Base-by-base conservation (phyloP, 2,113 vertebrate genomes). In the Xyliphius kryptos region DNA sequence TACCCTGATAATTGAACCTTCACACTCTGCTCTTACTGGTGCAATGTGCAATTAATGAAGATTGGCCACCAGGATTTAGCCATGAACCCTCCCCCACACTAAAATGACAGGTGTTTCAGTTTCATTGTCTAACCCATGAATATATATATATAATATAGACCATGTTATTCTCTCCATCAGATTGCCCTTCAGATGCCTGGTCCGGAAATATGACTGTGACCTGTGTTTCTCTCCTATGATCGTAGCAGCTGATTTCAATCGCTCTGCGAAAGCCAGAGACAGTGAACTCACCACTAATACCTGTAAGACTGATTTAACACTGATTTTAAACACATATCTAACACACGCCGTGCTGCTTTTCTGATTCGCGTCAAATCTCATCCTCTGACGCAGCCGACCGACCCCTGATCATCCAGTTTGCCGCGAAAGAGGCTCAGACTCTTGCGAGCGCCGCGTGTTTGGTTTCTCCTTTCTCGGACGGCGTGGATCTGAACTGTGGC, bases 211-310 rank as follows among this genome's bases (percentile, higher is more conserved):
- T 73, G 60, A 71, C 67, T 99, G 95, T 13, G 94, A 99, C 69
- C 78, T 99, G 38, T 99, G 96, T 80, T 99, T 97, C 58, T 96
- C 92, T 1, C 96, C 95, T 7, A 99, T 99, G 95, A 97, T 99
- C 41, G 85, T 98, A 64, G 95, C 96, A 6, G 82, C 89, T 51
- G 94, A 97, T 80, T 98, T 97, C 81, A 82, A 97, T 79, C 83
- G 84, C 70, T 99, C 96, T 58, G 66, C 85, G 56, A 97, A 97
- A 89, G 96, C 96, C 63, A 91, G 96, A 85, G 90, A 99, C 83
- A 97, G 90, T 21, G 95, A 99, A 86, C 94, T 98, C 79, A 98
- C 96, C n/a, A 97, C 92, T 49, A 94, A 88, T 66, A 80, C 85
- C 77, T 81, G 96, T 97, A 85, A 81, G 82, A 61, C 12, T 2